Base-by-base conservation (phyloP, 2,797 vertebrate genomes). In the Lindbergichthys nudifrons region DNA sequence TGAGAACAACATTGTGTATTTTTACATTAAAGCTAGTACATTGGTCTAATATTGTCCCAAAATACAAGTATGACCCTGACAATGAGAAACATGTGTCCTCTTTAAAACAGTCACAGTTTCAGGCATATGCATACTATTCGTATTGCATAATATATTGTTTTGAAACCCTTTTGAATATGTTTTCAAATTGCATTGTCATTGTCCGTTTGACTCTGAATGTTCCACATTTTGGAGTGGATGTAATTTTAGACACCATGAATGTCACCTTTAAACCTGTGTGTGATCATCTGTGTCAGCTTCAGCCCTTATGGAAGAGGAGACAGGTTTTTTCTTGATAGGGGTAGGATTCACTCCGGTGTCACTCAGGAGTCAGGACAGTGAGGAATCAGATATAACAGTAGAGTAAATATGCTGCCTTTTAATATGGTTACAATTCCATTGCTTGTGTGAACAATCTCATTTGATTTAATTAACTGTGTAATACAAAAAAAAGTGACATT, bases 271-370 rank as follows among this genome's bases (percentile, higher is more conserved):
- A 77, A 85, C 83, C 47, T 0, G 8, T n/a, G 10, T 47, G 13
- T 19, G 32, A 63, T 63, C 46, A 21, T 4, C 10, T 2, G 1
- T 47, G 39, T 83, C 82, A 81, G 83, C 79, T 48, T n/a, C 21
- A 51, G 64, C 82, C 82, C 66, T 60, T 0, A 89, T 80, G 48
- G 14, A 51, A 53, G 21, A 61, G 8, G 12, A 65, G n/a, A 30
- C 51, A 2, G 53, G 42, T 50, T 74, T 48, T 36, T 23, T 3
- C 9, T 45, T 30, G 12, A 79, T 69, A 9, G 7, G 65, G 71
- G 81, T 9, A 3, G 15, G n/a, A 19, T 62, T 56, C 30, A 48
- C 5, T 6, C 21, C n/a, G 43, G 11, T 78, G 56, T 50, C 2
- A 4, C 15, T 36, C 16, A 58, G 30, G 36, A 4, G 11, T 30